phyloP scores from a whole-genome alignment of 2,113 vertebrate species.

The Castor canadensis region DNA sequence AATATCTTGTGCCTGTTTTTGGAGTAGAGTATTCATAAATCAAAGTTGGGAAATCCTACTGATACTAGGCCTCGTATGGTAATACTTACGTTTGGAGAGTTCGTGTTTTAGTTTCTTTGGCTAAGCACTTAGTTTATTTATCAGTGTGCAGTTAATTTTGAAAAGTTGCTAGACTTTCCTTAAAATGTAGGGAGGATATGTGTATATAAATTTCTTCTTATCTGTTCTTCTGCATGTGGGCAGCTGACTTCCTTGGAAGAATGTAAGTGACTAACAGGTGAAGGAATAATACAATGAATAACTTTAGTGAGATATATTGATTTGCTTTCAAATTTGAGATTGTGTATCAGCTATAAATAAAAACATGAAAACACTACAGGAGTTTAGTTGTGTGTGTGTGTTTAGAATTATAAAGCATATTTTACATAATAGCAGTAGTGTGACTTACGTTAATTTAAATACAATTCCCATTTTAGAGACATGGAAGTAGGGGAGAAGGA shows the following conservation, averaged over 20 bases:
- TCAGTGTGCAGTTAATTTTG: constrained; percentile 36
- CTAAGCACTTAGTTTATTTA: constrained; percentile 37
- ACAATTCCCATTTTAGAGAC: not conserved
- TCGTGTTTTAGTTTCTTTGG: constrained; percentile 46
- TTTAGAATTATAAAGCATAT: not conserved
- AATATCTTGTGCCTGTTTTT: constrained; percentile 55
- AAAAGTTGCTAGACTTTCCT: not conserved
- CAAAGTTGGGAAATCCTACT: constrained; percentile 48
- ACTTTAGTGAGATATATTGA: constrained; percentile 4
- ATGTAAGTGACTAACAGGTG: not conserved
- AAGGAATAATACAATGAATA: constrained; percentile 22
- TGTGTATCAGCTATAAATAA: not conserved
- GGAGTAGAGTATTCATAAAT: constrained; percentile 66
- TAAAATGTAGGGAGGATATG: not conserved
- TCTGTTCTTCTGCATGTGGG: not conserved
- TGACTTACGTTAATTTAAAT: constrained; percentile 19
- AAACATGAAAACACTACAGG: not conserved
- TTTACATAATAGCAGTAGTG: not conserved
- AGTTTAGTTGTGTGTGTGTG: not conserved
- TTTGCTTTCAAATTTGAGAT: constrained; percentile 4
- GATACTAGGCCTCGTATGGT: constrained; percentile 40
- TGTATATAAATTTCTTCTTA: not conserved
- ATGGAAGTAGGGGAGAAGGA: not conserved
- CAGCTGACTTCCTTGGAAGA: not conserved
- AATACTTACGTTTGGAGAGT: constrained; percentile 38